Base-by-base conservation (phyloP, 2,888 invertebrate species). In the Caenorhabditis sp. region DNA sequence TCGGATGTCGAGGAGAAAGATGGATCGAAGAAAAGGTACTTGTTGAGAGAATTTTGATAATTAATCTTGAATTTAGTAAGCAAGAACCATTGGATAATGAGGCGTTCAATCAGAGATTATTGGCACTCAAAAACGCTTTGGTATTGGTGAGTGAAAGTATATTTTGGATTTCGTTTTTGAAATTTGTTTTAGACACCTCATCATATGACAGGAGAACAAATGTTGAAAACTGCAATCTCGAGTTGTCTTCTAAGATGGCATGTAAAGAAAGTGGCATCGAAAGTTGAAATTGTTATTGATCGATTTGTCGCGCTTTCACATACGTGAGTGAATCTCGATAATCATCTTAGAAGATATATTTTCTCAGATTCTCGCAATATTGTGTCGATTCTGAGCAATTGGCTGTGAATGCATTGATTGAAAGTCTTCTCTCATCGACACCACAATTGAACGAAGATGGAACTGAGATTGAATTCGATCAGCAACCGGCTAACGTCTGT, bases 251-350 rank as follows among this genome's bases (percentile, higher is more conserved):
- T 70, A 58, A 67, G 67, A 54, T 70, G 59, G 61, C 53, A 27
- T 31, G 53, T 67, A 26, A 67, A 70, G 43, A 67, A 60, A 25
- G 36, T 56, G 23, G 62, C 56, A n/a, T 60, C 67, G 23, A 69
- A 64, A 27, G 56, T 75, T 36, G 67, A 67, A 25, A 75, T 75
- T 23, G 23, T 21, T 21, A 70, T 75, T 38, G 70, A 75, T 52
- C 58, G 67, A 57, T 67, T 59, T 52, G 63, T 75, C 1, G 70
- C 49, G 1, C 62, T 75, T n/a, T 26, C 62, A 25, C 75, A 75
- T 59, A 75, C 65, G 75, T 75, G 10, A 53, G 70, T 57, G n/a
- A n/a, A n/a, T n/a, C n/a, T n/a, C n/a, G n/a, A n/a, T n/a, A 53
- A 53, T 3, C 8, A 53, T 23, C 7, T 23, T 23, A 21, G 23